These are phyloP conservation scores for Lamproptera curius DNA, from an alignment of 2,888 invertebrate species.

Conservation along the genomic window DNA sequence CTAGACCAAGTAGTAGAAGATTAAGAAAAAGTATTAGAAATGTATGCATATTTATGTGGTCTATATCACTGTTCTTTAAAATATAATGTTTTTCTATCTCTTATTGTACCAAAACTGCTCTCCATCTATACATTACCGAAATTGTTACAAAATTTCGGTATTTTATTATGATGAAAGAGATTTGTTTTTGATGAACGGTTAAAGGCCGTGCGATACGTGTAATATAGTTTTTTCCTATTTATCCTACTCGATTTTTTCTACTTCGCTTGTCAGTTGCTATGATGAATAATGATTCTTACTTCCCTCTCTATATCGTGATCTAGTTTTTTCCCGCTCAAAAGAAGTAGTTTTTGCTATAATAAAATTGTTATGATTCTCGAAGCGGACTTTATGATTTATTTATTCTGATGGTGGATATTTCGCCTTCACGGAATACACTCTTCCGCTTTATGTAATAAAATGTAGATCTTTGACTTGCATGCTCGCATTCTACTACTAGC, in stretches of 20 bases:
- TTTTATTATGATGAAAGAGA: too few species aligned
- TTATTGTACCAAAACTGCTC: too few species aligned
- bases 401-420: slow-evolving; percentile 49
- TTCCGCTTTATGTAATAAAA: slow-evolving; percentile 30
- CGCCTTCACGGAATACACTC: slow-evolving; percentile 34
- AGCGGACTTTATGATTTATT: slow-evolving; percentile 64
- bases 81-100: not conserved
- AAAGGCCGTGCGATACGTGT: too few species aligned
- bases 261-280: slow-evolving; percentile 4
- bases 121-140: too few species aligned
- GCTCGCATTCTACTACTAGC: slow-evolving; percentile 24
- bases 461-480: slow-evolving; percentile 26
- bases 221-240: slow-evolving; percentile 12
- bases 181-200: too few species aligned
- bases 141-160: not conserved
- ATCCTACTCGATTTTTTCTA: slow-evolving; percentile 3
- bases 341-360: slow-evolving; percentile 48
- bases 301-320: slow-evolving; percentile 33
- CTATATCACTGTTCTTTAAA: not conserved
- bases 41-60: too few species aligned
- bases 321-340: slow-evolving; percentile 37
- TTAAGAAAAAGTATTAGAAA: too few species aligned
- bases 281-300: slow-evolving; percentile 19
- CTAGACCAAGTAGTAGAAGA: too few species aligned
- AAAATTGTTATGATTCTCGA: slow-evolving; percentile 66